Conservation (phyloP, 2,888 invertebrate species). For the Oeneis ivallda region DNA sequence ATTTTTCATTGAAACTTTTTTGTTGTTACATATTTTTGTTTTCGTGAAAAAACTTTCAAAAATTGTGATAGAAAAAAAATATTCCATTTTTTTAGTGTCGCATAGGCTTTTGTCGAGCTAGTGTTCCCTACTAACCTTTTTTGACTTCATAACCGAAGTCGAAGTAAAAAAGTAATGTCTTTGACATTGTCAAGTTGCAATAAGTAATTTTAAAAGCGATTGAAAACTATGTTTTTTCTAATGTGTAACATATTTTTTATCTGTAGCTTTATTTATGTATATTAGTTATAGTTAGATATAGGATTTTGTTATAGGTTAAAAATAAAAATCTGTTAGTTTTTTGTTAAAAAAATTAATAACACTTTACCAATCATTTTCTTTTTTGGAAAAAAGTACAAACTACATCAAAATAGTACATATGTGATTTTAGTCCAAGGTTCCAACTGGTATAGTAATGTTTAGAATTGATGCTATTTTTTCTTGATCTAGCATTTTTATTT, state of each 20-base stretch:
- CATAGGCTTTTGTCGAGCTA: slow-evolving; percentile 28
- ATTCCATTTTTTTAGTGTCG: slow-evolving; percentile 72
- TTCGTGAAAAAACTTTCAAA: slow-evolving; percentile 31
- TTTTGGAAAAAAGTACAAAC: slow-evolving; percentile 34
- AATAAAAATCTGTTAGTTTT: slow-evolving; percentile 36
- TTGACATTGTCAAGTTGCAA: slow-evolving; percentile 67
- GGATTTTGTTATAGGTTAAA: slow-evolving; percentile 40
- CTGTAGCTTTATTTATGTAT: slow-evolving; percentile 58
- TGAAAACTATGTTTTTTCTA: slow-evolving; percentile 38
- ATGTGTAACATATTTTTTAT: slow-evolving; percentile 61
- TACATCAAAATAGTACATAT: slow-evolving; percentile 22
- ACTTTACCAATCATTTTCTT: slow-evolving; percentile 23
- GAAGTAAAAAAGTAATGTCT: slow-evolving; percentile 34
- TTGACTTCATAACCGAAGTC: slow-evolving; percentile 14
- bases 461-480: neutral
- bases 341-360: slow-evolving; percentile 24
- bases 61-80: slow-evolving; percentile 70
- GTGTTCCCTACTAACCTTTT: slow-evolving; percentile 19
- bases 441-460: slow-evolving; percentile 25
- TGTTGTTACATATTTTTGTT: neutral
- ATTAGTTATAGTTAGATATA: slow-evolving; percentile 45
- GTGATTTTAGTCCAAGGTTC: slow-evolving; percentile 26
- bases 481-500: neutral
- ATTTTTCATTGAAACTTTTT: slow-evolving; percentile 4
- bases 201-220: slow-evolving; percentile 56